Percentiles rank a stretch among this genome's conserved stretches.
These are phyloP conservation scores for Heteromurus nitidus DNA, from an alignment of 2,888 invertebrate species.

Conservation along the genomic window DNA sequence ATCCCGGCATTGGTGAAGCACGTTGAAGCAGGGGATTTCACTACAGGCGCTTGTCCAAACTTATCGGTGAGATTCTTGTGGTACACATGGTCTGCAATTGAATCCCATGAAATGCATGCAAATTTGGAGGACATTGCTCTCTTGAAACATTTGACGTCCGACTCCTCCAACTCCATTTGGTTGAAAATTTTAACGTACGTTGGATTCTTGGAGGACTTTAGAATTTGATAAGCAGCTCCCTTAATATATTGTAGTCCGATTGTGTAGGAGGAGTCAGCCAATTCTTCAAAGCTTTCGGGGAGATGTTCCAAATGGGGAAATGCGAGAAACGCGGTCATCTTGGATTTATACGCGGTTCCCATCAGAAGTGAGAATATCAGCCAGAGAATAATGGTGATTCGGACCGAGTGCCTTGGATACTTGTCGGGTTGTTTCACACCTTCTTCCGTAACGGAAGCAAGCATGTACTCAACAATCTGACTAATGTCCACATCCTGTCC, in stretches of 20 bases:
- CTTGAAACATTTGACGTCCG: constrained; percentile 66
- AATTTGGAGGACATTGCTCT: constrained; percentile 49
- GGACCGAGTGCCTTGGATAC: constrained; percentile 27
- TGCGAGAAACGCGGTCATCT: constrained; percentile 66
- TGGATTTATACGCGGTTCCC: constrained; percentile 63
- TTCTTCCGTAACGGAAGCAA: constrained; percentile 63
- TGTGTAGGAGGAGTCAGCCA: constrained; percentile 55
- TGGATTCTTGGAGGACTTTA: constrained; percentile 69
- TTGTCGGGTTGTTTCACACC: constrained; percentile 44
- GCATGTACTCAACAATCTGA: constrained; percentile 53
- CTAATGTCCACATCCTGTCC: neutral
- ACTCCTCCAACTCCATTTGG: constrained; percentile 68
- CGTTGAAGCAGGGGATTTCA: constrained; percentile 63
- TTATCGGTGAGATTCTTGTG: constrained; percentile 67
- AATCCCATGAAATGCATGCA: constrained; percentile 70
- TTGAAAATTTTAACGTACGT: constrained; percentile 66
- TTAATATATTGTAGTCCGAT: constrained; percentile 67
- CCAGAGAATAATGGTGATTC: constrained; percentile 59
- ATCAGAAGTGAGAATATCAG: constrained; percentile 61
- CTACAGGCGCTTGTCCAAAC: constrained; percentile 60
- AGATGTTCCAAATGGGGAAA: constrained; percentile 64
- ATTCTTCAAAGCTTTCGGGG: constrained; percentile 67
- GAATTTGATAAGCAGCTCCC: constrained; percentile 69
- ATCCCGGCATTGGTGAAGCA: constrained; percentile 63
- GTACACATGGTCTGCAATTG: constrained; percentile 67